Base-by-base conservation (phyloP, 2,797 vertebrate genomes). In the Sciurus vulgaris region DNA sequence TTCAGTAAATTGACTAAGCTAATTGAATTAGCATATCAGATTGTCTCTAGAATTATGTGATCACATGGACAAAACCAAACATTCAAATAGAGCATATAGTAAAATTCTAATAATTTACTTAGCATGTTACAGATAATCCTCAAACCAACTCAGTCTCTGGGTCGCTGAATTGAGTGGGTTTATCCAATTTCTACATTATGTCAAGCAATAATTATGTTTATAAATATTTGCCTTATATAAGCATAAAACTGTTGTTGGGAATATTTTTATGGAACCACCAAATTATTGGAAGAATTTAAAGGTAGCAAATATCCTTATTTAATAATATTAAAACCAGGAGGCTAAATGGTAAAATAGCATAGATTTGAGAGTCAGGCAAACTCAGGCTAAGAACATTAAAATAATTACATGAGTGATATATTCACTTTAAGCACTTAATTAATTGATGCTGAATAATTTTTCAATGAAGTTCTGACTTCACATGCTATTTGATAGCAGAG, bases 61-160 rank as follows among this genome's bases (percentile, higher is more conserved):
- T 88, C 84, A 72, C 1, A 4, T 22, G 26, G 72, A 59, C 47
- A 56, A 72, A 88, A 33, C 6, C 44, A 78, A 96, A 82, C 26
- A 76, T 76, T 87, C 51, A 94, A 78, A 96, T 49, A 78, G 28
- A 77, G 20, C 22, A 17, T n/a, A 49, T 49, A 30, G 5, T 84
- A 63, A 91, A 84, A 84, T 65, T 24, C 63, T 70, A 69, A 93
- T 82, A 82, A 93, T 86, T 93, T 51, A 28, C 30, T 76, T 77
- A 54, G 65, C 4, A 35, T 0, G 24, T 91, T 82, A 56, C 65
- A 77, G 54, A 78, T 69, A 84, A 56, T 83, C 35, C 76, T 89
- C 65, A 74, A 61, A 89, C 7, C 59, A 56, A 51, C 41, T 85
- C 73, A 81, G 3, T 33, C 6, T 59, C 8, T 59, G 56, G 7